Percentiles rank a stretch among this genome's conserved stretches.
Evolutionary conservation across 2,888 invertebrate genomes (phyloP).

Genomic region (Acronicta alni): DNA sequence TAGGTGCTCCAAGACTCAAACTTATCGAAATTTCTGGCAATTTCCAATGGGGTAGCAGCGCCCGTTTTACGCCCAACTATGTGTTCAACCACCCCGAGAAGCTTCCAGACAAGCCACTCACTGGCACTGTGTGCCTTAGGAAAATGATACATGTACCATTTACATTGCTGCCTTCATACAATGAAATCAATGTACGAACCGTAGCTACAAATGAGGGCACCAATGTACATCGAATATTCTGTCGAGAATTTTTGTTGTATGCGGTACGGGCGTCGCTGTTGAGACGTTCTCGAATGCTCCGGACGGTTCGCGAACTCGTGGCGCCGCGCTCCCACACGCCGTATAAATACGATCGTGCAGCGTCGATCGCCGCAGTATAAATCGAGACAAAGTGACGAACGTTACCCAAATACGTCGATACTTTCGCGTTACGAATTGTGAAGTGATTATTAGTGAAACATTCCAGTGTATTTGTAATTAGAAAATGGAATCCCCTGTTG

Average conservation of each 20-base stretch:
- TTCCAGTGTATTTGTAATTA: constrained; percentile 75
- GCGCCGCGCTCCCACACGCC: constrained; percentile 66
- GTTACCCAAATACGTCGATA: constrained; percentile 61
- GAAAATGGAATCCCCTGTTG: constrained; percentile 90
- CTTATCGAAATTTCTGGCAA: constrained; percentile 18
- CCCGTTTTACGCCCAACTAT: constrained; percentile 27
- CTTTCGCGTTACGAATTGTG: constrained; percentile 69
- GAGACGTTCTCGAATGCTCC: constrained; percentile 61
- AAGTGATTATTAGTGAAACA: constrained; percentile 80
- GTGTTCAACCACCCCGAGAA: constrained; percentile 46
- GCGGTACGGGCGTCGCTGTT: constrained; percentile 33
- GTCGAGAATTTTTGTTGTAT: constrained; percentile 32
- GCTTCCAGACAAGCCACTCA: constrained; percentile 54
- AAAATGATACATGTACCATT: constrained; percentile 22
- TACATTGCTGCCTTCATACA: constrained; percentile 47
- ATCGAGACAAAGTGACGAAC: constrained; percentile 69
- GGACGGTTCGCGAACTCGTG: constrained; percentile 73
- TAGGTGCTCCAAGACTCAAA: constrained; percentile 15
- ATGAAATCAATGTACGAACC: constrained; percentile 13
- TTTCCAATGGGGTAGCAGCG: constrained; percentile 21
- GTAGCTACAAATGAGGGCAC: constrained; percentile 34
- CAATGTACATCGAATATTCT: constrained; percentile 37
- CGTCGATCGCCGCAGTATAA: constrained; percentile 76
- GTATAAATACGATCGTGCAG: constrained; percentile 77
- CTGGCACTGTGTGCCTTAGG: constrained; percentile 27